phyloP scores from a whole-genome alignment of 1,140 invertebrate species.

The Pseudomyrmex pallidus region DNA sequence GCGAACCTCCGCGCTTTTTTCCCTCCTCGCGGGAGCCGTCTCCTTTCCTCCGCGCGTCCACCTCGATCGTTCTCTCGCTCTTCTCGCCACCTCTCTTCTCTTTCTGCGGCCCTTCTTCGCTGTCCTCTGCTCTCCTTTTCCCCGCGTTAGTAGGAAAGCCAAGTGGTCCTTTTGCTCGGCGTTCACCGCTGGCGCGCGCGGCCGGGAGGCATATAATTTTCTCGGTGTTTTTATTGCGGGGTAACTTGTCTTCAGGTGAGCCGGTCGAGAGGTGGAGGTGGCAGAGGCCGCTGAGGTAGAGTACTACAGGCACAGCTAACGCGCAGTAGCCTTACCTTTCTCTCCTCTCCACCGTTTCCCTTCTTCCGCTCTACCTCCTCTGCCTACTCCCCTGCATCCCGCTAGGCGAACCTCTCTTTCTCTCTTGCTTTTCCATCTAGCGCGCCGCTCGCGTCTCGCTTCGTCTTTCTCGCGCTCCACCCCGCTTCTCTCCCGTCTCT shows the following conservation, averaged over 20 bases:
- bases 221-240: slow-evolving; percentile 85
- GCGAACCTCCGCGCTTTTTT: slow-evolving; percentile 48
- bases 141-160: slow-evolving; percentile 79
- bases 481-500: slow-evolving; percentile 48
- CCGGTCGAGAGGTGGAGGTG: slow-evolving; percentile 82
- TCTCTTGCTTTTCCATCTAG: slow-evolving; percentile 37
- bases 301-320: slow-evolving; percentile 84
- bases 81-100: slow-evolving; percentile 17
- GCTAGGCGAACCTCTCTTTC: slow-evolving; percentile 56
- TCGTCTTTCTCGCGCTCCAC: slow-evolving; percentile 55
- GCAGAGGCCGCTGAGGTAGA: slow-evolving; percentile 76
- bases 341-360: slow-evolving; percentile 63
- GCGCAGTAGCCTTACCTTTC: slow-evolving; percentile 82
- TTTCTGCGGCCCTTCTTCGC: slow-evolving; percentile 45
- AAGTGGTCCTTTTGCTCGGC: slow-evolving; percentile 77
- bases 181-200: slow-evolving; percentile 78
- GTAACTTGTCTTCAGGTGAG: slow-evolving; percentile 86
- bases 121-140: slow-evolving; percentile 77
- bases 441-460: slow-evolving; percentile 48
- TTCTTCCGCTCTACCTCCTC: slow-evolving; percentile 61
- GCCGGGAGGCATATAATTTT: slow-evolving; percentile 85
- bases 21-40: slow-evolving; percentile 24
- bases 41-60: slow-evolving; percentile 15
- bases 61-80: slow-evolving; percentile 12
- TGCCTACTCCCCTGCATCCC: slow-evolving; percentile 43